Conservation (phyloP, 2,113 vertebrate genomes). For the Myrmophylax atrothorax region DNA sequence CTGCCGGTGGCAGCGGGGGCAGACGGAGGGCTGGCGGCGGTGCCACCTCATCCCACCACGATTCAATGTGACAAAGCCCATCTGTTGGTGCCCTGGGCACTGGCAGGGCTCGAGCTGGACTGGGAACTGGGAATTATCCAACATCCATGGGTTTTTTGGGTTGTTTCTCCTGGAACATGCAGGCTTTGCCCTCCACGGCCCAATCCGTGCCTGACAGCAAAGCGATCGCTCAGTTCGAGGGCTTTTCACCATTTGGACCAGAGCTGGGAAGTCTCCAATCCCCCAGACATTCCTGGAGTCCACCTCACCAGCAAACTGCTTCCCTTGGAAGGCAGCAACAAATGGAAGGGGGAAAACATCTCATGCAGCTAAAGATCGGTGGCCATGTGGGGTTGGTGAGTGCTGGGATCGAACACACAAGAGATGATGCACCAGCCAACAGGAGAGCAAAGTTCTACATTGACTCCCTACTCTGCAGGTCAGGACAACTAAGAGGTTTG, state of each 20-base stretch:
- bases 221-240: not conserved
- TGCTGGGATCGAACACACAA: constrained; percentile 74
- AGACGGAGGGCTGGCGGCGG: not conserved
- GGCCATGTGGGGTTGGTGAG: not conserved
- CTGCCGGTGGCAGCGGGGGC: not conserved
- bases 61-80: constrained; percentile 14
- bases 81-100: not conserved
- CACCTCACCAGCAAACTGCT: not conserved
- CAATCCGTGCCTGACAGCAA: not conserved
- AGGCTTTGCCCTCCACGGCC: not conserved
- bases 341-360: not conserved
- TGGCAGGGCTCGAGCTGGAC: not conserved
- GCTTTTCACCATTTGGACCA: not conserved
- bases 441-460: constrained; percentile 59
- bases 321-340: not conserved
- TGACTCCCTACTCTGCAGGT: constrained; percentile 42
- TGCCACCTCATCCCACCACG: not conserved
- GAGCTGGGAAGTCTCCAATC: not conserved
- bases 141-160: not conserved
- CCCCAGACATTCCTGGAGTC: not conserved
- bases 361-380: constrained; percentile 30
- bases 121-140: not conserved
- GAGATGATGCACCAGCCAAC: constrained; percentile 37
- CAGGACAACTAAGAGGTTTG: constrained; percentile 49
- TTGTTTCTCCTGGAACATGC: not conserved